Evolutionary conservation across 1,140 invertebrate genomes (phyloP).

Genomic region (Polypedilum vanderplanki): DNA sequence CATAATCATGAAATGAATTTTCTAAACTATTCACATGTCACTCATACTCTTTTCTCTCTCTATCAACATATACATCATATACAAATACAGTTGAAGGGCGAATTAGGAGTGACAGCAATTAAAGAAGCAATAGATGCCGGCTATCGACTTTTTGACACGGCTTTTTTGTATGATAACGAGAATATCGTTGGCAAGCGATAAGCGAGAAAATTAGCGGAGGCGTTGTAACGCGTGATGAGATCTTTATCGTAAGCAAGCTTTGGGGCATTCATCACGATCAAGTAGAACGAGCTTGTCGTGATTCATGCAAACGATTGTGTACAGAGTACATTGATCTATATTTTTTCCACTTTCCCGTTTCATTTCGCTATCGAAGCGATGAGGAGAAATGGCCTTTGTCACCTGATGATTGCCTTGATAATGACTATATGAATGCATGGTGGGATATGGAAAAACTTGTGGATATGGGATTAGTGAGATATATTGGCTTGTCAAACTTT

Average conservation of each 20-base stretch:
- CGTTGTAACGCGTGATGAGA: constrained; percentile 66
- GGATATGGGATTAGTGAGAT: constrained; percentile 46
- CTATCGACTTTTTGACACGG: constrained; percentile 79
- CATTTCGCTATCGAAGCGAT: constrained; percentile 43
- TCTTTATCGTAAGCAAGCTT: constrained; percentile 73
- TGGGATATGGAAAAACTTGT: constrained; percentile 53
- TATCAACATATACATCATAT: too few relatives aligned
- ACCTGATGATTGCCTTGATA: constrained; percentile 42
- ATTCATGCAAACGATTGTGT: constrained; percentile 51
- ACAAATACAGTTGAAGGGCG: too few relatives aligned
- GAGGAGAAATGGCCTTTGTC: constrained; percentile 40
- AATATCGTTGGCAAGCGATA: constrained; percentile 65
- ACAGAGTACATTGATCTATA: constrained; percentile 64
- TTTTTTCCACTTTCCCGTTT: constrained; percentile 60
- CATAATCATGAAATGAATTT: too few relatives aligned
- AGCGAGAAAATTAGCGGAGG: constrained; percentile 56
- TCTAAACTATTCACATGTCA: too few relatives aligned
- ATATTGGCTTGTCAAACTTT: constrained; percentile 77
- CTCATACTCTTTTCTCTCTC: too few relatives aligned
- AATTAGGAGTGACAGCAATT: constrained; percentile 53
- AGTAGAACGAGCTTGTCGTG: constrained; percentile 45
- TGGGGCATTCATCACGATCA: constrained; percentile 47
- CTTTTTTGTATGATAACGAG: constrained; percentile 70
- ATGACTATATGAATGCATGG: constrained; percentile 49
- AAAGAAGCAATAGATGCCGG: constrained; percentile 63